Evolutionary conservation across 2,888 invertebrate genomes (phyloP), one percentile per base, ranked within the genome.

Genomic region (Ochropacha duplaris): DNA sequence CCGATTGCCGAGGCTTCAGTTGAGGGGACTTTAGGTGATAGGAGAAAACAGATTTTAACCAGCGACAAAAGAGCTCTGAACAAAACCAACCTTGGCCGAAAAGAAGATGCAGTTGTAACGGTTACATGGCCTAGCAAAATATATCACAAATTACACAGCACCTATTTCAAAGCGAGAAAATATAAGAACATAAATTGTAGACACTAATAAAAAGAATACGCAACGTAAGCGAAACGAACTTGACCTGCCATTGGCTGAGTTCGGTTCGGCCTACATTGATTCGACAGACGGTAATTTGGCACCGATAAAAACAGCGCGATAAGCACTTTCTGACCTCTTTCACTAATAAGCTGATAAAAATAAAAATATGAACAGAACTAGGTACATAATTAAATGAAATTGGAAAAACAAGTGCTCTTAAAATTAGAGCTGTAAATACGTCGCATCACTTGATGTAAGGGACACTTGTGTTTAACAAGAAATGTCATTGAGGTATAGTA

Each of bases 191-290:
- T n/a, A 28, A 51, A 16, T 16, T 16, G 26, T 16, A 51, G 26
- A 22, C 26, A 16, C 9, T 11, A n/a, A 26, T 11, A 49, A 26
- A 55, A 58, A 56, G 51, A 58, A 60, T 55, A 65, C 57, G 57
- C 36, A 39, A 49, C 55, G 57, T 58, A 57, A 57, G 57, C 69
- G 59, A 66, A 64, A 65, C 74, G 80, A 79, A 79, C 86, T 86
- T 86, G 86, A 86, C 85, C 86, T 68, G 76, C 65, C 65, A 74
- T 70, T 74, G 74, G 63, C 62, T 66, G 64, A 60, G 63, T 66
- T 64, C 59, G 65, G 59, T 61, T 59, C 60, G 71, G 68, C 75
- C 77, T 68, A 76, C 71, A 69, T 76, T 61, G 54, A 60, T 57
- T 57, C 56, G 60, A 57, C 64, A 58, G 54, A 64, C 65, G 59